Evolutionary conservation across 2,113 vertebrate species (phyloP).

Genomic region (Nibea coibor): DNA sequence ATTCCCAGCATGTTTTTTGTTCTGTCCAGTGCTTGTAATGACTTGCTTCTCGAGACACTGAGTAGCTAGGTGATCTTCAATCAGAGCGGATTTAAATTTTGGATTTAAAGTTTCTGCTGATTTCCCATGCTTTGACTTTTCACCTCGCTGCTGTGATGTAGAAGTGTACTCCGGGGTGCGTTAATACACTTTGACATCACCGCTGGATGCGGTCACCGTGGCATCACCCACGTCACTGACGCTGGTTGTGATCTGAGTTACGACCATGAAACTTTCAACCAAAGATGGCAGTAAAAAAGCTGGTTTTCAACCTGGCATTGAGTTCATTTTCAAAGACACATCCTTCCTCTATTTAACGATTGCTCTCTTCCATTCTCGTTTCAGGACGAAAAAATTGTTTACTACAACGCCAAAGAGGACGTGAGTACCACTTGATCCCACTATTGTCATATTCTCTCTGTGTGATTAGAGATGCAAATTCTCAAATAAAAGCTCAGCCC

Average conservation of each 20-base stretch:
- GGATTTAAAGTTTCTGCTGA: neutral
- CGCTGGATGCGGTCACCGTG: neutral
- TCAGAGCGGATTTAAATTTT: neutral
- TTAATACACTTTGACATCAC: neutral
- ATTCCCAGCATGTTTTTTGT: neutral
- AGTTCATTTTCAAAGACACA: neutral
- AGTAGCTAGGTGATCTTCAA: too few species aligned
- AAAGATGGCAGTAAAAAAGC: neutral
- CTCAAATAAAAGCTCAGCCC: constrained; percentile 3
- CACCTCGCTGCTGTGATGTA: neutral
- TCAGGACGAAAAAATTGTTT: constrained; percentile 89
- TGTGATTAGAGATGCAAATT: neutral
- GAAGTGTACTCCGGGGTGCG: neutral
- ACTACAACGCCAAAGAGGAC: constrained; percentile 96
- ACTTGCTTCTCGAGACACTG: neutral
- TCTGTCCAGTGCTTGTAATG: neutral
- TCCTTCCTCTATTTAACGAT: neutral
- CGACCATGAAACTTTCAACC: neutral
- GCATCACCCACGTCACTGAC: neutral
- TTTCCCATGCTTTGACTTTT: neutral
- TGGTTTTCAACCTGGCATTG: neutral
- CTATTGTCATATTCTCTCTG: neutral
- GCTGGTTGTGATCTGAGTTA: neutral
- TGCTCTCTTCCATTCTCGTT: constrained; percentile 39
- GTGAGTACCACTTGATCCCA: constrained; percentile 78